These are phyloP conservation scores for Iselma pallidipennis DNA, from an alignment of 2,888 invertebrate genomes.

Conservation along the genomic window DNA sequence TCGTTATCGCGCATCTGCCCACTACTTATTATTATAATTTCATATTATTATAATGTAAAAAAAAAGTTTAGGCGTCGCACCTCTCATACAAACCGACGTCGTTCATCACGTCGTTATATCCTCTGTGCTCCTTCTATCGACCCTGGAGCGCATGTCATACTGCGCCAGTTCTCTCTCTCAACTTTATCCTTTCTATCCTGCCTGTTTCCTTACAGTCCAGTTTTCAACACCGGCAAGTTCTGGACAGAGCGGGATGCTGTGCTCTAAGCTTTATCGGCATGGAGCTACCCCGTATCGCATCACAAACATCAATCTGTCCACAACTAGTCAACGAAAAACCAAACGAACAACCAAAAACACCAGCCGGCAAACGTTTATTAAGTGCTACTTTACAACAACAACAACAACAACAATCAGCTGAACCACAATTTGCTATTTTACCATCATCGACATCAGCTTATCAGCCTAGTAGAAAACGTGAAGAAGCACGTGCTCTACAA, in stretches of 20 bases:
- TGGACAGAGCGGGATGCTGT: constrained; percentile 44
- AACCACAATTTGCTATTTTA: constrained; percentile 52
- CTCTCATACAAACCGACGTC: no score
- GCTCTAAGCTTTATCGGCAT: constrained; percentile 39
- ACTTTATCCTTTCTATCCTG: background rate
- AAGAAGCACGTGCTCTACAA: constrained; percentile 71
- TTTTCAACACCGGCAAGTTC: constrained; percentile 10
- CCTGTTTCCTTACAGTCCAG: background rate
- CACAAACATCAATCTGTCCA: constrained; percentile 52
- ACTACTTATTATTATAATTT: no score
- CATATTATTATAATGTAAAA: no score
- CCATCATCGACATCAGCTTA: constrained; percentile 56
- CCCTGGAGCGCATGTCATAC: background rate
- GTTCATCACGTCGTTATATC: no score
- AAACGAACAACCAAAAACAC: constrained; percentile 38
- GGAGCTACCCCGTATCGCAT: constrained; percentile 54
- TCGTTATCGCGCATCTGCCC: background rate
- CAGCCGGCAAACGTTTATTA: constrained; percentile 47
- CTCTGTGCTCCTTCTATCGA: no score
- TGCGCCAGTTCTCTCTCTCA: background rate
- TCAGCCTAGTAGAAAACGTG: constrained; percentile 67
- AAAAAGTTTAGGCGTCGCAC: background rate
- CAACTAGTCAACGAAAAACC: constrained; percentile 41
- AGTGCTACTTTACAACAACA: constrained; percentile 35
- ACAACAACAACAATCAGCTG: constrained; percentile 28